Percentiles rank a stretch among this genome's conserved stretches.
phyloP scores from a whole-genome alignment of 2,888 invertebrate genomes.

The Criorhina ranunculi region DNA sequence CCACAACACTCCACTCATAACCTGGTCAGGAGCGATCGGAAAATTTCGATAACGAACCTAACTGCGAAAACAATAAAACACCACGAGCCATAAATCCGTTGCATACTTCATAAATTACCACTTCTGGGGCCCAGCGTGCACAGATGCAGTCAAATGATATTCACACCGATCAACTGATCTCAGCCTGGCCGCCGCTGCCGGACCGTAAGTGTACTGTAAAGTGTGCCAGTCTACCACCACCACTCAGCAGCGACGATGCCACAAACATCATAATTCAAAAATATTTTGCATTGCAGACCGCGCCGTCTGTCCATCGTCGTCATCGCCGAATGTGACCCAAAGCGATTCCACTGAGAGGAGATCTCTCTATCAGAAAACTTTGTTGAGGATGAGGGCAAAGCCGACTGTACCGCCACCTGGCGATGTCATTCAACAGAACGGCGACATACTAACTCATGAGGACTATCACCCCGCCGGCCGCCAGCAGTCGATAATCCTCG shows the following conservation, averaged over 20 bases:
- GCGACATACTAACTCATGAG: constrained; percentile 49
- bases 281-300: constrained; percentile 21
- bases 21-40: constrained; percentile 70
- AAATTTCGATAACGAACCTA: constrained; percentile 68
- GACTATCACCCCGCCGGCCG: constrained; percentile 40
- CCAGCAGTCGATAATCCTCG: constrained; percentile 68
- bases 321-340: constrained; percentile 59
- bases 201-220: constrained; percentile 41
- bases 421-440: constrained; percentile 68
- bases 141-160: constrained; percentile 75
- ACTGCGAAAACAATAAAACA: constrained; percentile 76
- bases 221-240: constrained; percentile 48
- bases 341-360: constrained; percentile 56
- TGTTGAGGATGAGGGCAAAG: constrained; percentile 8
- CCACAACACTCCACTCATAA: constrained; percentile 63
- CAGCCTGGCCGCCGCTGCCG: background rate
- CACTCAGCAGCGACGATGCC: constrained; percentile 52
- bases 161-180: constrained; percentile 65
- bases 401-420: constrained; percentile 66
- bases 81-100: constrained; percentile 75
- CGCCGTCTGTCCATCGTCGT: constrained; percentile 26
- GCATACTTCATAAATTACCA: constrained; percentile 76
- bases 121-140: constrained; percentile 62
- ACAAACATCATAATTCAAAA: constrained; percentile 74
- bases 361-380: constrained; percentile 59